These are phyloP conservation scores for Sisor rabdophorus DNA, from an alignment of 2,113 vertebrate species.

Conservation along the genomic window DNA sequence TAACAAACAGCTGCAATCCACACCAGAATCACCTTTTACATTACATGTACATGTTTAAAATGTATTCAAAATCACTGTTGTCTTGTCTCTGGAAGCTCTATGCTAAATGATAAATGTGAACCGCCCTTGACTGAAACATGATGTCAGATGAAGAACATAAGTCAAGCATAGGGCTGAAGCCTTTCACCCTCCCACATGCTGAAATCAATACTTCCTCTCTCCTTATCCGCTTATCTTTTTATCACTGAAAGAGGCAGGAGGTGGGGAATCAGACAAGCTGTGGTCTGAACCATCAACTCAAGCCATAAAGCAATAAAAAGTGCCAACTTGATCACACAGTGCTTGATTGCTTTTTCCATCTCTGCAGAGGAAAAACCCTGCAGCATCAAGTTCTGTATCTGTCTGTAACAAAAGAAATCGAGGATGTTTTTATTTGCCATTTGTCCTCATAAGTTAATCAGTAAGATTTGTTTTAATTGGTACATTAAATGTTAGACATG, in stretches of 20 bases:
- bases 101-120: background rate
- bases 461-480: background rate
- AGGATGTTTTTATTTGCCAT: background rate
- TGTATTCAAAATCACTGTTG: background rate
- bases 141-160: slow-evolving; percentile 8
- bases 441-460: background rate
- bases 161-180: slow-evolving; percentile 7
- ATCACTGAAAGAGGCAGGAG: slow-evolving; percentile 26
- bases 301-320: slow-evolving; percentile 12
- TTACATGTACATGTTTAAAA: background rate
- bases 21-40: background rate
- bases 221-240: slow-evolving; percentile 28
- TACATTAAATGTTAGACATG: too few species aligned
- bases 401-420: background rate
- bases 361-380: background rate
- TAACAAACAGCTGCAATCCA: background rate
- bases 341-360: background rate
- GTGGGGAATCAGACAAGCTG: slow-evolving; percentile 18
- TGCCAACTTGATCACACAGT: background rate
- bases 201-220: slow-evolving; percentile 45
- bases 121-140: slow-evolving; percentile 7
- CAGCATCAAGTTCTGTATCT: background rate
- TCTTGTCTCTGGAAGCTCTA: background rate
- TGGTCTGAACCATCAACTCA: slow-evolving; percentile 6
- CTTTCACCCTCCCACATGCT: slow-evolving; percentile 26